Evolutionary conservation across 1,140 invertebrate genomes (phyloP), one percentile per base, ranked within the genome.

Genomic region (Drosophila tropicalis): DNA sequence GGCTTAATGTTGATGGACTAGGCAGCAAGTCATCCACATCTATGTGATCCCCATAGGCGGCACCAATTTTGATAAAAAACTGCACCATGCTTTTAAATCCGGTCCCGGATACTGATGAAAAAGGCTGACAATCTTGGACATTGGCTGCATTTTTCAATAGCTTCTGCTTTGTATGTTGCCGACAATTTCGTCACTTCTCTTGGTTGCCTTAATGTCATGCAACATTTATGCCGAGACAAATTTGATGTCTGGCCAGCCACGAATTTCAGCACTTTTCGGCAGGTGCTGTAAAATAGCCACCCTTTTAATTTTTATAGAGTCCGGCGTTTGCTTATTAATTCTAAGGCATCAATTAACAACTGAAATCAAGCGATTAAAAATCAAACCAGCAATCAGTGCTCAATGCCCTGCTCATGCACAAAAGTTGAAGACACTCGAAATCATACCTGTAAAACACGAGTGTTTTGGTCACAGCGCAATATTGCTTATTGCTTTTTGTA

Each of bases 11-110:
- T 41, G 67, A 67, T 67, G 57, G 66, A 67, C 44, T 67, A 61
- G 66, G 66, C 57, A 54, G 29, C 62, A 64, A 64, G 44, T 68
- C 58, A 68, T 68, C 64, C 54, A 58, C 64, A 57, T 67, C 64
- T 67, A 67, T 58, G 22, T 58, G 54, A 61, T 62, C 54, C 29
- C 0, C 41, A 47, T 71, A 70, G 39, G 57, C 63, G 67, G 67
- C 60, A 63, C 60, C 60, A 62, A 69, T 70, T 70, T 70, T 70
- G 44, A 69, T 69, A 56, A 69, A 69, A 69, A 63, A 70, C 54
- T 70, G 34, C 34, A 70, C 22, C 54, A 70, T 62, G 58, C 60
- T 62, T 62, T 69, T 62, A 62, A 70, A 58, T 70, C 61, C 63
- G 41, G 15, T 6, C 41, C 55, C 68, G 39, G 19, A 44, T n/a